These are phyloP conservation scores for Brienomyrus brachyistius DNA, from an alignment of 2,113 vertebrate genomes.

Conservation along the genomic window DNA sequence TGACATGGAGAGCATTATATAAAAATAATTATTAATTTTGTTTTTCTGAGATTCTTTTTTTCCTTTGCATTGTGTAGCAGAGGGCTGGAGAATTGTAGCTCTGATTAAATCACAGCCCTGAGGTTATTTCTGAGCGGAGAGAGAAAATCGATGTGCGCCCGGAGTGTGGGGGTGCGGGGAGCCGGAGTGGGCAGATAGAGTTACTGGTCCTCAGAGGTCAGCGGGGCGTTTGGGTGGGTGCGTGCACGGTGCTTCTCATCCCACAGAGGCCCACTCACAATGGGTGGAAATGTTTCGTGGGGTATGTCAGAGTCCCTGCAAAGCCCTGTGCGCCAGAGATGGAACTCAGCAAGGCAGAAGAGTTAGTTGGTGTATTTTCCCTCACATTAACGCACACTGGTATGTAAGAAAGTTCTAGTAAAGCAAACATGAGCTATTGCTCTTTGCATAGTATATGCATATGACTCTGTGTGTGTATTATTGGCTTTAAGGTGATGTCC, in stretches of 20 bases:
- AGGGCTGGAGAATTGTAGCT: background rate
- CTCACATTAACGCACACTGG: background rate
- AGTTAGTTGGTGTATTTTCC: background rate
- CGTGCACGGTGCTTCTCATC: background rate
- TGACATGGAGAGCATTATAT: background rate
- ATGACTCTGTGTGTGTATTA: background rate
- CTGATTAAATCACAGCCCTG: conserved; percentile 11
- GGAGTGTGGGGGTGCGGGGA: background rate
- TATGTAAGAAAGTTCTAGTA: background rate
- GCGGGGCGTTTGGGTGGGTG: conserved; percentile 11
- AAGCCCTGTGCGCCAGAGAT: background rate
- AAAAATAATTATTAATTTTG: background rate
- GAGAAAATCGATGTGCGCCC: conserved; percentile 6
- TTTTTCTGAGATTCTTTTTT: background rate
- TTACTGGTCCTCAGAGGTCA: conserved; percentile 14
- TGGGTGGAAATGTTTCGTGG: too few relatives aligned
- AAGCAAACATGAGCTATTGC: background rate
- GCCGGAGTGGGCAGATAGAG: conserved; percentile 8
- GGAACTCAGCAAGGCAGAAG: background rate
- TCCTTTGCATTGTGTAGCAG: background rate
- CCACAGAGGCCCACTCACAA: background rate
- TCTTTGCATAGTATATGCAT: background rate
- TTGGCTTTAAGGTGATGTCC: background rate
- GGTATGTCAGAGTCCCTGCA: background rate
- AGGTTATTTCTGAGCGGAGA: conserved; percentile 21